Conservation (phyloP, 2,113 vertebrate species). For the Scopus umbretta region DNA sequence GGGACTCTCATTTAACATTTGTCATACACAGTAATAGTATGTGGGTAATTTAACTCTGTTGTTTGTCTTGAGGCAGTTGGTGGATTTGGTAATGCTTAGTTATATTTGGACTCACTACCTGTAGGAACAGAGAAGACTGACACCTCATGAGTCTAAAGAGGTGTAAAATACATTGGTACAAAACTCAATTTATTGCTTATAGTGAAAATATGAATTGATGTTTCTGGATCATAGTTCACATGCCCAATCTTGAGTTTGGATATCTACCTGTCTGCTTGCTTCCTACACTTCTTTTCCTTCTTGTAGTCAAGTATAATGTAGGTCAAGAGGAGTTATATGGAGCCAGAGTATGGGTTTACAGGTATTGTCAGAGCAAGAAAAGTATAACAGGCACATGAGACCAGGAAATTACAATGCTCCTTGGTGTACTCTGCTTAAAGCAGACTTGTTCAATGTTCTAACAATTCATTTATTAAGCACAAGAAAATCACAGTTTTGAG, state of each 20-base stretch:
- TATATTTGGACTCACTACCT: neutral
- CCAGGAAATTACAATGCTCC: neutral
- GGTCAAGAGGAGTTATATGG: neutral
- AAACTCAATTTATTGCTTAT: neutral
- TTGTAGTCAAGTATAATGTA: neutral
- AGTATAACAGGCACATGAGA: rapidly evolving
- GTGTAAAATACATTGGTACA: neutral
- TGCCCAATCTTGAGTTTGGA: neutral
- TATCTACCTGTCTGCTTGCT: neutral
- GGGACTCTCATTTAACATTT: neutral
- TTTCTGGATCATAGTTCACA: neutral
- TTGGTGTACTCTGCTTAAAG: neutral
- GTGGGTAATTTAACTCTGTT: neutral
- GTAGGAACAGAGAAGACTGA: neutral
- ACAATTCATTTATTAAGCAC: neutral
- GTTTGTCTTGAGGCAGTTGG: neutral
- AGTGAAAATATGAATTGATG: neutral
- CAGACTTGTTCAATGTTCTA: neutral
- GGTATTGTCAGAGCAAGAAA: neutral
- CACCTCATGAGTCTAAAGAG: neutral
- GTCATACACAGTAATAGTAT: neutral
- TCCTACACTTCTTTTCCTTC: neutral
- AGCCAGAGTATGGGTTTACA: neutral
- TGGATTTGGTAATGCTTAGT: neutral
- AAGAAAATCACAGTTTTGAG: neutral